phyloP scores from a whole-genome alignment of 2,797 vertebrate species.

The Linurgus olivaceus region DNA sequence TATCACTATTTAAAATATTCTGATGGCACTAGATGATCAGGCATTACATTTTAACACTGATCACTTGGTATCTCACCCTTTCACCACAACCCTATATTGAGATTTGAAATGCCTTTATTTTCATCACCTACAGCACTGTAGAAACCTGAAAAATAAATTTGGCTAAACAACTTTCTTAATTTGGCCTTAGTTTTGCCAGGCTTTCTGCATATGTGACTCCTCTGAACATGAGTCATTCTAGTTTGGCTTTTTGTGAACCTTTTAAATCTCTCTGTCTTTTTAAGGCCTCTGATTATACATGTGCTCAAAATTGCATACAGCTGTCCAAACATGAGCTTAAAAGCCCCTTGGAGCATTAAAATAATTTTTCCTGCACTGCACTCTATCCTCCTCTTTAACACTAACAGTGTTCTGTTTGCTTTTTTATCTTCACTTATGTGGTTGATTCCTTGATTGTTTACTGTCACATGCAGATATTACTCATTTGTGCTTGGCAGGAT shows the following conservation, averaged over 20 bases:
- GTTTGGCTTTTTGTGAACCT: background rate
- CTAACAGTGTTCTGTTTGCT: background rate
- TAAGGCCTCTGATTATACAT: background rate
- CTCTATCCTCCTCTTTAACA: background rate
- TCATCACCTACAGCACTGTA: background rate
- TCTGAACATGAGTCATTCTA: background rate
- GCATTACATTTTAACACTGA: background rate
- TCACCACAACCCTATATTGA: background rate
- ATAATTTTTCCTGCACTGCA: background rate
- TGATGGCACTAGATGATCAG: background rate
- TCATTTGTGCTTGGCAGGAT: background rate
- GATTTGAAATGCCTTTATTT: background rate
- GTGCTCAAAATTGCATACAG: slow-evolving; percentile 48
- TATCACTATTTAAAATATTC: background rate
- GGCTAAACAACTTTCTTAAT: background rate
- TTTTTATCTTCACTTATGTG: background rate
- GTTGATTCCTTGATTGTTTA: background rate
- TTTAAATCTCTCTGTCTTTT: background rate
- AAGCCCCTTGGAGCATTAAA: slow-evolving; percentile 15
- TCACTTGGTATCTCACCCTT: background rate
- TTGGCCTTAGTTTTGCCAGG: background rate
- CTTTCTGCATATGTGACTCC: background rate
- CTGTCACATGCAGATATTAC: background rate
- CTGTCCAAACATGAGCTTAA: slow-evolving; percentile 56
- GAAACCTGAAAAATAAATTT: background rate